Evolutionary conservation across 1,140 invertebrate genomes (phyloP).

Genomic region (Hycleus phaleratus): DNA sequence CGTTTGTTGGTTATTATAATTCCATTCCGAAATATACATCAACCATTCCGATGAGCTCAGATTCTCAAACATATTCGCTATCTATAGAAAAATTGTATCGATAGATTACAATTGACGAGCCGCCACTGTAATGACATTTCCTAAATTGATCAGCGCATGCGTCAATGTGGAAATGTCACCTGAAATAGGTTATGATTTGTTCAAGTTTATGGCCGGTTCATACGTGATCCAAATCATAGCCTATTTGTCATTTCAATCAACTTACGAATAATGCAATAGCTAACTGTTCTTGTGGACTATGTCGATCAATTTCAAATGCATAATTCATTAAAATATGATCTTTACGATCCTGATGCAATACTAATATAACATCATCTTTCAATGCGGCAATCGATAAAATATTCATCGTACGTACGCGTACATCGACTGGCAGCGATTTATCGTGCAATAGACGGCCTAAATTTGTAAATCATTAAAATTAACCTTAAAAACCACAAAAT

Average conservation of each 20-base stretch:
- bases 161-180: no score
- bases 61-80: conserved; percentile 87
- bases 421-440: conserved; percentile 48
- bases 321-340: conserved; percentile 88
- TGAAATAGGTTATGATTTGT: no score
- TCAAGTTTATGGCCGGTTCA: no score
- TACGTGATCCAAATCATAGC: no score
- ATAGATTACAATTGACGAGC: neutral
- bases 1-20: conserved; percentile 59
- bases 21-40: conserved; percentile 88
- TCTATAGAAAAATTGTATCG: conserved; percentile 46
- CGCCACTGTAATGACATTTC: no score
- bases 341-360: conserved; percentile 81
- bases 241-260: conserved; percentile 14
- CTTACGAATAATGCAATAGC: conserved; percentile 75
- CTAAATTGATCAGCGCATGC: no score
- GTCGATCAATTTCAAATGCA: conserved; percentile 72
- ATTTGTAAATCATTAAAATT: conserved; percentile 12
- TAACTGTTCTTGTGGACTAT: conserved; percentile 68
- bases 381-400: conserved; percentile 67
- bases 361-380: conserved; percentile 82
- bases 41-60: conserved; percentile 85
- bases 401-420: conserved; percentile 57
- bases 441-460: conserved; percentile 61
- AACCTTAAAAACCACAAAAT: neutral